Evolutionary conservation across 2,797 vertebrate species (phyloP).

Genomic region (Amniataba percoides): DNA sequence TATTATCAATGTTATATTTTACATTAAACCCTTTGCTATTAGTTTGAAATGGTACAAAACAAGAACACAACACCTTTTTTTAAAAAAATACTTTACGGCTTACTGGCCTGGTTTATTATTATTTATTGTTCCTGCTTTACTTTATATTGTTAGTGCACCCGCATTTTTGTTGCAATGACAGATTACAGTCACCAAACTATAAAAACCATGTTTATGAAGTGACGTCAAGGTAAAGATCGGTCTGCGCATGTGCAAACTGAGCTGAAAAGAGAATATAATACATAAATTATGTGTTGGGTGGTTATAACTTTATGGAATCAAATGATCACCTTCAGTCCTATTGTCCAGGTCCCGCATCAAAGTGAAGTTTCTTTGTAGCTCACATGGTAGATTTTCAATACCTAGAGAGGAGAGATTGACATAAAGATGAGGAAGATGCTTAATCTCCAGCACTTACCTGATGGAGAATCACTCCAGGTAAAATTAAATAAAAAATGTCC

Average conservation of each 20-base stretch:
- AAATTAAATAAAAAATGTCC: not conserved
- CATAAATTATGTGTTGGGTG: not conserved
- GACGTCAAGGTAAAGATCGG: not conserved
- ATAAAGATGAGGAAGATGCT: not conserved
- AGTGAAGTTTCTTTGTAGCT: constrained; percentile 96
- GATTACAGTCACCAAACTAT: not conserved
- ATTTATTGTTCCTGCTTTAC: not conserved
- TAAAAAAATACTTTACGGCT: no score
- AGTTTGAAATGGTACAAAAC: not conserved
- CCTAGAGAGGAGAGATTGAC: constrained; percentile 77
- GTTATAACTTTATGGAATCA: not conserved
- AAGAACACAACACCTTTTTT: not conserved
- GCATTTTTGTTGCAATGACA: not conserved
- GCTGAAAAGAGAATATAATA: not conserved
- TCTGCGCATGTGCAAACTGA: not conserved
- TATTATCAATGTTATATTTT: not conserved
- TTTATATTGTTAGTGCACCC: not conserved
- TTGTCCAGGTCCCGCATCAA: constrained; percentile 96
- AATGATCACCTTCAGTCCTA: constrained; percentile 89
- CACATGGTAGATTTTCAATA: constrained; percentile 95
- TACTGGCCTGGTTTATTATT: not conserved
- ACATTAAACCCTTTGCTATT: not conserved
- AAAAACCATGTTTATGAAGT: no score
- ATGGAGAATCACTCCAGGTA: not conserved
- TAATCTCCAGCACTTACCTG: not conserved